Evolutionary conservation across 2,113 vertebrate genomes (phyloP).

Genomic region (Melozone crissalis): DNA sequence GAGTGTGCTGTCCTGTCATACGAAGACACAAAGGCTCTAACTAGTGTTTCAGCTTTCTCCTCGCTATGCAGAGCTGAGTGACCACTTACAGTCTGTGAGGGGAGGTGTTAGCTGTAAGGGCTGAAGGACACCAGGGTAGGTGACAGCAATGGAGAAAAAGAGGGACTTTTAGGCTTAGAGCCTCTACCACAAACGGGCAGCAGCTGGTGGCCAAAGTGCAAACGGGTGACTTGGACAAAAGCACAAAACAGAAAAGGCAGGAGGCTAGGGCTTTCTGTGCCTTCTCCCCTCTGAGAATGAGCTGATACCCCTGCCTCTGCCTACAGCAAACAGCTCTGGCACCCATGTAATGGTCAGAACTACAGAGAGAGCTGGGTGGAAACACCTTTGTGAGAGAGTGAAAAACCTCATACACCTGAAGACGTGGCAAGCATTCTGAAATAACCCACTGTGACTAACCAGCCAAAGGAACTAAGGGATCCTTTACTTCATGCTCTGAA

Average conservation of each 20-base stretch:
- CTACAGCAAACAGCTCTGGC: not conserved
- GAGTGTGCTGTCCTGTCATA: not conserved
- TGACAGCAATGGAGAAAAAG: not conserved
- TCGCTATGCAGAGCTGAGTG: not conserved
- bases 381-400: not conserved
- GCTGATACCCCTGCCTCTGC: not conserved
- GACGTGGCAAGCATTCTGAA: not conserved
- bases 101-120: not conserved
- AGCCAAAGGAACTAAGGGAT: not conserved
- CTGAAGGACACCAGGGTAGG: not conserved
- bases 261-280: not conserved
- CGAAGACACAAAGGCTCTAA: not conserved
- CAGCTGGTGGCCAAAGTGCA: fast-evolving
- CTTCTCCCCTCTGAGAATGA: not conserved
- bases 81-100: not conserved
- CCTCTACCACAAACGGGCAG: not conserved
- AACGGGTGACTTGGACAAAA: not conserved
- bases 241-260: not conserved
- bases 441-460: not conserved
- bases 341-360: not conserved
- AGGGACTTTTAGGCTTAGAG: not conserved
- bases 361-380: not conserved
- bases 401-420: not conserved
- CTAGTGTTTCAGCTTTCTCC: not conserved
- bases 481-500: not conserved